A percentile compares a stretch with the other conserved stretches of the same genome.
These are phyloP conservation scores for Chymomyza fuscimana DNA, from an alignment of 2,888 invertebrate genomes.

Conservation along the genomic window DNA sequence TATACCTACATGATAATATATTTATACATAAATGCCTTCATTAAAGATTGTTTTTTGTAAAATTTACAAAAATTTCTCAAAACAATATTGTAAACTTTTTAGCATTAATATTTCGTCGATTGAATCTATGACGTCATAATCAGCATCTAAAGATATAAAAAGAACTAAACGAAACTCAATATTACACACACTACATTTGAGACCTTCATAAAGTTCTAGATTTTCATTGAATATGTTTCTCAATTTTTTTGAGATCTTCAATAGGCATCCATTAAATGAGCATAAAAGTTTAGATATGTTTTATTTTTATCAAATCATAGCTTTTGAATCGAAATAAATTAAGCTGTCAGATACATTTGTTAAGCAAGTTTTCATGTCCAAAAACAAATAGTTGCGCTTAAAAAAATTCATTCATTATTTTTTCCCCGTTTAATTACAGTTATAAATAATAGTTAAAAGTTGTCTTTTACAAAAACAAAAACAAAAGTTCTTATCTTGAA, in stretches of 20 bases:
- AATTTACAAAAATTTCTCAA: background rate
- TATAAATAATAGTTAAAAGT: background rate
- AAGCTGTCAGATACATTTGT: background rate
- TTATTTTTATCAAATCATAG: background rate
- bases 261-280: background rate
- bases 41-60: background rate
- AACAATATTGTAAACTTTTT: background rate
- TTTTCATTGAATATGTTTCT: background rate
- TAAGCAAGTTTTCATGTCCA: background rate
- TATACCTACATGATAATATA: too few species aligned
- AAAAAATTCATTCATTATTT: background rate
- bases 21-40: background rate
- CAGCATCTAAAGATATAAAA: background rate
- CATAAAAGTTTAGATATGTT: background rate
- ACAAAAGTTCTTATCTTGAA: background rate
- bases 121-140: background rate
- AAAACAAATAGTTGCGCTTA: background rate
- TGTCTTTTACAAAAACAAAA: background rate
- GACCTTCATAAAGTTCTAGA: background rate
- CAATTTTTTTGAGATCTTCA: background rate
- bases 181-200: background rate
- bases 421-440: background rate
- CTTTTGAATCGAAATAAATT: background rate
- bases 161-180: background rate
- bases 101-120: background rate